Percentiles rank a stretch among this genome's conserved stretches.
Evolutionary conservation across 2,888 invertebrate species (phyloP).

Genomic region (Baronia brevicornis): DNA sequence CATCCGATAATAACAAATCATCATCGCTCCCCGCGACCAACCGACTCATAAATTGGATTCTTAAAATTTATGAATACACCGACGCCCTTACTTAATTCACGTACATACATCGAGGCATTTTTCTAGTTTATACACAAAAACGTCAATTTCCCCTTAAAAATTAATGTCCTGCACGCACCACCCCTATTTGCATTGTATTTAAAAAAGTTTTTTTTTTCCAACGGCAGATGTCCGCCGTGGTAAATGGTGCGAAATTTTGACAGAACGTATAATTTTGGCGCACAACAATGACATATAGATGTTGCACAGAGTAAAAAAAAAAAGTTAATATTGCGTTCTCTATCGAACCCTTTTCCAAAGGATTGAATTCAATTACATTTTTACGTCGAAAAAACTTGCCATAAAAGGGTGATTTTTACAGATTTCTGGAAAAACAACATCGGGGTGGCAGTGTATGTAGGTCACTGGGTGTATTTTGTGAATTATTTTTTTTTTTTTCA

Average conservation of each 20-base stretch:
- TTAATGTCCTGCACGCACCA: constrained; percentile 52
- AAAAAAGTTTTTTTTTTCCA: constrained; percentile 47
- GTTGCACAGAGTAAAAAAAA: constrained; percentile 36
- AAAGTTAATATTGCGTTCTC: constrained; percentile 56
- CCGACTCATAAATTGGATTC: too few relatives aligned
- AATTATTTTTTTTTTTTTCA: constrained; percentile 52
- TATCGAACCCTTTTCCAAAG: constrained; percentile 72
- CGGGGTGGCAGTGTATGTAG: constrained; percentile 55
- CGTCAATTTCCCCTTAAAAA: constrained; percentile 67
- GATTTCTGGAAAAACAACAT: constrained; percentile 52
- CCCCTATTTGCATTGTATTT: constrained; percentile 73
- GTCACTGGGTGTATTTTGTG: constrained; percentile 61
- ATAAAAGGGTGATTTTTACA: constrained; percentile 61
- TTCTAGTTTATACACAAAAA: constrained; percentile 64
- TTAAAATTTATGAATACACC: too few relatives aligned
- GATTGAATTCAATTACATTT: constrained; percentile 69
- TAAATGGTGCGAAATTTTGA: constrained; percentile 75
- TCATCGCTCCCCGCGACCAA: too few relatives aligned
- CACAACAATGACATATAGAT: constrained; percentile 51
- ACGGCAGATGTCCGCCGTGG: constrained; percentile 59
- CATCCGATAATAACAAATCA: too few relatives aligned
- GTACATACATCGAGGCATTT: constrained; percentile 24
- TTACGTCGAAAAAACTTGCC: constrained; percentile 38
- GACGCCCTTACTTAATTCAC: background rate
- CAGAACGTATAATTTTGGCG: constrained; percentile 65